Evolutionary conservation across 2,113 vertebrate species (phyloP).

Genomic region (Neoarius graeffei): DNA sequence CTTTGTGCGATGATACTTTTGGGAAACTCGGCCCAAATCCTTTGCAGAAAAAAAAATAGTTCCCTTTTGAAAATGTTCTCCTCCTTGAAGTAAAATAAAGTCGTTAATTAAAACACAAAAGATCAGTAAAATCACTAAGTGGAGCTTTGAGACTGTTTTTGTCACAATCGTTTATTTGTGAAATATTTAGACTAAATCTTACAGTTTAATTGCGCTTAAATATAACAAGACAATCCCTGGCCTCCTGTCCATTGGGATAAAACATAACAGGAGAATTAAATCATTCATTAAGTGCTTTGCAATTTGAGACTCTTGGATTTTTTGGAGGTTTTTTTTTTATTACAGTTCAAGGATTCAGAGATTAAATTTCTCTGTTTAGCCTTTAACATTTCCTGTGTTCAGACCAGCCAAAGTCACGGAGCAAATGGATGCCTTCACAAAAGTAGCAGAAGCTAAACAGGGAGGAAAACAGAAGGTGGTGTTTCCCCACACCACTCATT

Average conservation of each 20-base stretch:
- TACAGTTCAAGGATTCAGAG: background rate
- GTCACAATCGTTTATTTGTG: background rate
- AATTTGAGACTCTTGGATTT: background rate
- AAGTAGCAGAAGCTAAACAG: conserved; percentile 27
- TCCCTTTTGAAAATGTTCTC: background rate
- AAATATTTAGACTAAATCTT: background rate
- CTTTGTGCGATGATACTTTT: no score
- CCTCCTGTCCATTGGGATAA: background rate
- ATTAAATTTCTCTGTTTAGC: background rate
- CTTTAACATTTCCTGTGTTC: background rate
- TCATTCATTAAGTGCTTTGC: background rate
- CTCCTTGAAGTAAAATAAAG: background rate
- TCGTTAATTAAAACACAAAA: background rate
- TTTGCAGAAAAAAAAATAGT: background rate
- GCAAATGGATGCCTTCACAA: background rate
- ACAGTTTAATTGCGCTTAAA: background rate
- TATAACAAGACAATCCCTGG: background rate
- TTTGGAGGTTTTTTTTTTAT: background rate
- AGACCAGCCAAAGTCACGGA: background rate
- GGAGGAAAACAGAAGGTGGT: conserved; percentile 41
- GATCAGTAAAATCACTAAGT: background rate
- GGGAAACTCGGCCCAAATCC: background rate
- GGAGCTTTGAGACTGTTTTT: background rate
- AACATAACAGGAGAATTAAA: background rate
- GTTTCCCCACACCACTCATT: conserved; percentile 27